Evolutionary conservation across 1,140 invertebrate genomes (phyloP).

Genomic region (Drosophila miranda): DNA sequence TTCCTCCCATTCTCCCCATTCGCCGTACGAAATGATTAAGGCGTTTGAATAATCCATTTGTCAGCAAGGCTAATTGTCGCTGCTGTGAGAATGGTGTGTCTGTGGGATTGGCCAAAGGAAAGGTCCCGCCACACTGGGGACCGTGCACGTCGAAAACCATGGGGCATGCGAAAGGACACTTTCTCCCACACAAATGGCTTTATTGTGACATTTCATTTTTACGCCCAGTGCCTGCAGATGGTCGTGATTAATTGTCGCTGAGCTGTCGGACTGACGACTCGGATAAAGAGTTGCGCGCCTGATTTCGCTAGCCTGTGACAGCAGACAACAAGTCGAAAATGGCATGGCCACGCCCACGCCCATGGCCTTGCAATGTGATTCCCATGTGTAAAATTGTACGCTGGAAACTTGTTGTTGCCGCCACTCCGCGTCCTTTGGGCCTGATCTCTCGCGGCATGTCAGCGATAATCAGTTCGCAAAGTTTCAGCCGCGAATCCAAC

Average conservation of each 20-base stretch:
- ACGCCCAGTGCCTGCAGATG: conserved; percentile 64
- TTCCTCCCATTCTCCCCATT: too few species aligned
- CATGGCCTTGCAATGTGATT: background rate
- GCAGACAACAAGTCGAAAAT: conserved; percentile 25
- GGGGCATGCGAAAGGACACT: conserved; percentile 29
- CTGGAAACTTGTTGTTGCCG: conserved; percentile 40
- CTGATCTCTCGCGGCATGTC: conserved; percentile 37
- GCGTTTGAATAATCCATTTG: conserved; percentile 66
- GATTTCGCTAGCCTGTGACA: conserved; percentile 47
- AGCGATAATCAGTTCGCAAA: conserved; percentile 64
- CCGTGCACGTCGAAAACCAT: conserved; percentile 10
- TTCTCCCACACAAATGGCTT: conserved; percentile 52
- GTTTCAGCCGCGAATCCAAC: conserved; percentile 56
- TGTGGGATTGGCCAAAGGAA: conserved; percentile 2
- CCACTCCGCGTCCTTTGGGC: conserved; percentile 1
- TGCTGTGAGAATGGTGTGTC: conserved; percentile 5
- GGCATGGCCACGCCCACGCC: background rate
- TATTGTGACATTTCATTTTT: conserved; percentile 71
- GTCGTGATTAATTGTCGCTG: conserved; percentile 64
- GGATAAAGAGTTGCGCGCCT: conserved; percentile 46
- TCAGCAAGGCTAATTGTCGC: conserved; percentile 66
- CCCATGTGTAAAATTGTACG: conserved; percentile 25
- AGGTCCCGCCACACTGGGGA: conserved; percentile 1
- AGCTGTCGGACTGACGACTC: conserved; percentile 48
- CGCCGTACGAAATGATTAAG: conserved; percentile 49